Evolutionary conservation across 2,113 vertebrate genomes (phyloP).

Genomic region (Archocentrus centrarchus): DNA sequence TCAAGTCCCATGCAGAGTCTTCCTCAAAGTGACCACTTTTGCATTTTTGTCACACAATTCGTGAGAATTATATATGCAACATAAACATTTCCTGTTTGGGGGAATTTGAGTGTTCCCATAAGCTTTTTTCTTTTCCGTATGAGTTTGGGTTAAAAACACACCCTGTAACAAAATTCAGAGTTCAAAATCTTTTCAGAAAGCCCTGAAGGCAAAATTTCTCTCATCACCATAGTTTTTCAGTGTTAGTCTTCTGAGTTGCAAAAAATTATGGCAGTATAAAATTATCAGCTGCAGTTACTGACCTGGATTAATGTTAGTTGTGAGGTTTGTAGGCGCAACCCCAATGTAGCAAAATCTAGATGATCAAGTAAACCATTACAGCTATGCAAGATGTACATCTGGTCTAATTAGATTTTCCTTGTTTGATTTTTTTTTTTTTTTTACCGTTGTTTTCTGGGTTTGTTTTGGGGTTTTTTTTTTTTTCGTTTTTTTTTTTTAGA

Average conservation of each 20-base stretch:
- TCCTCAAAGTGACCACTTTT: not conserved
- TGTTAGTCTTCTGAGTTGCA: not conserved
- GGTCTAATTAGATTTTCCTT: not conserved
- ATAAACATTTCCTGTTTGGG: conserved; percentile 1
- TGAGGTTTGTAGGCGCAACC: not conserved
- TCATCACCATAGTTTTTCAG: not conserved
- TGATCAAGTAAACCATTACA: not conserved
- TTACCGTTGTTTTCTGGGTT: no score
- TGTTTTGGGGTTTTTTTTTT: not conserved
- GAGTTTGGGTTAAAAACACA: not conserved
- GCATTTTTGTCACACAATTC: not conserved
- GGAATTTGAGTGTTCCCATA: not conserved
- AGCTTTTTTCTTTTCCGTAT: no score
- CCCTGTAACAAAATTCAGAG: not conserved
- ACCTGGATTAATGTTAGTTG: not conserved
- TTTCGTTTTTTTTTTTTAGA: not conserved
- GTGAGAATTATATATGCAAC: not conserved
- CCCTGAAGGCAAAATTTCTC: not conserved
- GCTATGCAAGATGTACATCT: not conserved
- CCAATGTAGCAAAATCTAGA: not conserved
- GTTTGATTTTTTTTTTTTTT: not conserved
- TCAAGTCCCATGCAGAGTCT: no score
- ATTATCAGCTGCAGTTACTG: not conserved
- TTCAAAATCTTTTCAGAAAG: not conserved
- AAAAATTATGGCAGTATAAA: not conserved